Base-by-base conservation (phyloP, 2,888 invertebrate species). In the Archips crataeganus region DNA sequence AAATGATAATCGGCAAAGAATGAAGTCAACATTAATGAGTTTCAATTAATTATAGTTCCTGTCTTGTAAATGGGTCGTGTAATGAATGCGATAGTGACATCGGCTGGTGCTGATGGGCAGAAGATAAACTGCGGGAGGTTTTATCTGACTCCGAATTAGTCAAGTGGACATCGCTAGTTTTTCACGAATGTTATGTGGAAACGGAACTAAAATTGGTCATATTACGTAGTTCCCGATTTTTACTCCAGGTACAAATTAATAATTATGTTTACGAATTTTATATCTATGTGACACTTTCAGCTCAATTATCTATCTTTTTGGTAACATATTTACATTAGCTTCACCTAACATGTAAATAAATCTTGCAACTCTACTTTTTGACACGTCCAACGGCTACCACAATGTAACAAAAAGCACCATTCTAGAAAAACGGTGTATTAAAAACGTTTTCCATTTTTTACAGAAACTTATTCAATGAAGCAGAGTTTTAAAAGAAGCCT, bases 1-100 rank as follows among this genome's bases (percentile, higher is more conserved):
- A 92, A 94, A 94, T 94, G 93, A 92, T 94, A 94, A 94, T 94
- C 93, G 93, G 90, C 87, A 88, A 91, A 90, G 92, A 93, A 93
- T 93, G 92, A 92, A 94, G 92, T 94, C 92, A 89, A 87, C 91
- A 87, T 87, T 90, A 91, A 93, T 88, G 90, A 89, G 82, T 82
- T 82, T 80, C 87, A 85, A 94, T 93, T 92, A 92, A 93, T 94
- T 91, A 90, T 81, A 80, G 81, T 77, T 78, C 77, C 80, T 82
- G 81, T 84, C 82, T 77, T 81, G 82, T 79, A 81, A 80, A 85
- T 83, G 77, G 77, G 70, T 78, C 78, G 79, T 80, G 80, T 79
- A 79, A 80, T 79, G 74, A 57, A 67, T 74, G 74, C 23, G 74
- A 70, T 69, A 70, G 70, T 65, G 65, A 74, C 74, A 61, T 60